phyloP scores from a whole-genome alignment of 1,140 invertebrate species.

The Hypsibius dujardini region DNA sequence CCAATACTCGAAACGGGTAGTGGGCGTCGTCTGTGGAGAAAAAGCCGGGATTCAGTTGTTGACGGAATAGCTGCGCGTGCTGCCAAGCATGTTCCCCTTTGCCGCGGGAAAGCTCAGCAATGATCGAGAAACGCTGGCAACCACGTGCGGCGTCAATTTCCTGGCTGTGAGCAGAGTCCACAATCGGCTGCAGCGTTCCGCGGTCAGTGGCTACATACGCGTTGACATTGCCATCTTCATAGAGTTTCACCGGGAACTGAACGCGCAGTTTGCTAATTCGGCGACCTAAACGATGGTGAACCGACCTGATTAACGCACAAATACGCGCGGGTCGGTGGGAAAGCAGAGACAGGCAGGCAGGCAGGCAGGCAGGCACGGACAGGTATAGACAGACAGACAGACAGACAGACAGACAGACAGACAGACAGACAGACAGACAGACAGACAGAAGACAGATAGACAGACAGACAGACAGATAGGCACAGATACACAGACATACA shows the following conservation, averaged over 20 bases:
- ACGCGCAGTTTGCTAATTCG: neutral
- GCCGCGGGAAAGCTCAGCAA: slow-evolving; percentile 48
- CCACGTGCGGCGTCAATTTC: neutral
- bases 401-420: too few relatives aligned
- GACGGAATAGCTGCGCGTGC: slow-evolving; percentile 69
- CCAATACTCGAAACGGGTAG: slow-evolving; percentile 5
- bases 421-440: too few relatives aligned
- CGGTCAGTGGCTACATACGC: neutral
- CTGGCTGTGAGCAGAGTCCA: neutral
- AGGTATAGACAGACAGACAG: too few relatives aligned
- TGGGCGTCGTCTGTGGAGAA: slow-evolving; percentile 16
- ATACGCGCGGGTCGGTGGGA: too few relatives aligned
- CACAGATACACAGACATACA: too few relatives aligned
- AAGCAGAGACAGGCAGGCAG: too few relatives aligned
- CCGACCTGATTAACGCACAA: too few relatives aligned
- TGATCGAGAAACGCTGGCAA: slow-evolving; percentile 30
- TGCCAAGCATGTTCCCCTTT: slow-evolving; percentile 59
- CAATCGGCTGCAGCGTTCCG: neutral
- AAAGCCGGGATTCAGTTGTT: slow-evolving; percentile 3
- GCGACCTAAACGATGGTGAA: neutral
- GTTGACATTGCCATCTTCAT: slow-evolving; percentile 1
- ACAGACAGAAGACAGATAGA: too few relatives aligned
- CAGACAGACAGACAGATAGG: too few relatives aligned
- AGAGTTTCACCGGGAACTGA: neutral
- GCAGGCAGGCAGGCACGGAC: too few relatives aligned